Evolutionary conservation across 1,140 invertebrate species (phyloP).

Genomic region (Tetranychus urticae): DNA sequence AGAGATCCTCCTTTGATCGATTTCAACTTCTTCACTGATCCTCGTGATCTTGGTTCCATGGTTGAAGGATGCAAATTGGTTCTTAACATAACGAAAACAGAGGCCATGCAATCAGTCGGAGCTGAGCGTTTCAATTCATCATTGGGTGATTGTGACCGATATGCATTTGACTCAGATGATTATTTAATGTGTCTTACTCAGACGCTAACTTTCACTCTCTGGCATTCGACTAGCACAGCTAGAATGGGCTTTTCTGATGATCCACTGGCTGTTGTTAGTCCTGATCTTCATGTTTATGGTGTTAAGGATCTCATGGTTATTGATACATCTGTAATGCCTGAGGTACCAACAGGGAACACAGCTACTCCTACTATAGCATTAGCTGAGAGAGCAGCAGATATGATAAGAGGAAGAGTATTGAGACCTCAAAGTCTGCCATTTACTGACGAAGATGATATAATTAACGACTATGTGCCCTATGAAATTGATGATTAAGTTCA

Average conservation of each 20-base stretch:
- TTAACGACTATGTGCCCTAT: too few relatives aligned
- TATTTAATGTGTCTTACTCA: background rate
- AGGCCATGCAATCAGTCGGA: background rate
- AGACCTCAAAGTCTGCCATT: too few relatives aligned
- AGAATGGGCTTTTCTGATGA: background rate
- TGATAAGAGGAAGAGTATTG: too few relatives aligned
- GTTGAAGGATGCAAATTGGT: background rate
- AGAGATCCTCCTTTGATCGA: background rate
- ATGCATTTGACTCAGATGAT: constrained; percentile 13
- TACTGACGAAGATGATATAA: too few relatives aligned
- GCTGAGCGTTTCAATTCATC: background rate
- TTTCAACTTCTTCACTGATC: background rate
- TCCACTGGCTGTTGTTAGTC: too few relatives aligned
- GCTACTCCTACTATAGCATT: too few relatives aligned
- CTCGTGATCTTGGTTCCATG: background rate
- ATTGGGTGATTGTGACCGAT: background rate
- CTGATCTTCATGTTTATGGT: too few relatives aligned
- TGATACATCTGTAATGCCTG: too few relatives aligned
- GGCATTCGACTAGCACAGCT: background rate
- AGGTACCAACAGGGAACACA: too few relatives aligned
- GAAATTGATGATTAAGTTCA: too few relatives aligned
- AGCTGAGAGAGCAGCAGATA: too few relatives aligned
- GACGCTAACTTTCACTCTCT: background rate
- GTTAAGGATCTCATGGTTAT: too few relatives aligned
- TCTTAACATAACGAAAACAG: background rate